Evolutionary conservation across 2,113 vertebrate genomes (phyloP).

Genomic region (Cyphomyrus plagiostoma): DNA sequence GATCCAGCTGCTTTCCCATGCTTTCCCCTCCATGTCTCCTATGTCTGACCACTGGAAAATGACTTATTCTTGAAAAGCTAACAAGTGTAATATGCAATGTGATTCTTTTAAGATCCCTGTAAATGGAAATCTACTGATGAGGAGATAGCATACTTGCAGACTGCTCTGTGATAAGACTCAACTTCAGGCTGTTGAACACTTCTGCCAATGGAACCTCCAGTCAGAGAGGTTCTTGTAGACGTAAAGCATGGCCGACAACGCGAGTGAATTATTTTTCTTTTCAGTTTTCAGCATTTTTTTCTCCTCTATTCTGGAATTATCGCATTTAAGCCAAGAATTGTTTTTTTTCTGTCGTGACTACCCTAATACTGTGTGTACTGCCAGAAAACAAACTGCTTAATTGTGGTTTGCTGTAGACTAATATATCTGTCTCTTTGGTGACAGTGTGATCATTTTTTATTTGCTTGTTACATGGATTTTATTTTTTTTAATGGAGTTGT

Average conservation of each 20-base stretch:
- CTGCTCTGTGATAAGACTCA: background rate
- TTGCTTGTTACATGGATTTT: background rate
- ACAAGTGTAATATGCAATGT: background rate
- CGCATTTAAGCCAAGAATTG: background rate
- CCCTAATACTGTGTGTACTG: background rate
- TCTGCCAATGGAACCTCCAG: background rate
- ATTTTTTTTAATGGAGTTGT: background rate
- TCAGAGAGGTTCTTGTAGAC: background rate
- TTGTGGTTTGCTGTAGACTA: conserved; percentile 1
- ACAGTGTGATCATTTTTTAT: background rate
- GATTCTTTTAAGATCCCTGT: background rate
- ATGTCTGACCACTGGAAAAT: background rate
- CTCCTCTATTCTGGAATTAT: background rate
- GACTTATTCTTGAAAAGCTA: background rate
- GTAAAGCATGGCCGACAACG: background rate
- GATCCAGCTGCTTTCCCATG: background rate
- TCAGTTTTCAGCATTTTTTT: background rate
- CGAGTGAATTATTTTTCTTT: background rate
- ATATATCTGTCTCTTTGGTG: background rate
- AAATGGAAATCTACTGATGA: background rate
- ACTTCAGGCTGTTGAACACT: background rate
- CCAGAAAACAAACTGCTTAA: background rate
- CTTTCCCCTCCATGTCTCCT: background rate
- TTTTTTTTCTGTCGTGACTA: background rate
- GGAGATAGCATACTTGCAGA: background rate